Base-by-base conservation (phyloP, 2,888 invertebrate genomes). In the Stegophylla sp. region DNA sequence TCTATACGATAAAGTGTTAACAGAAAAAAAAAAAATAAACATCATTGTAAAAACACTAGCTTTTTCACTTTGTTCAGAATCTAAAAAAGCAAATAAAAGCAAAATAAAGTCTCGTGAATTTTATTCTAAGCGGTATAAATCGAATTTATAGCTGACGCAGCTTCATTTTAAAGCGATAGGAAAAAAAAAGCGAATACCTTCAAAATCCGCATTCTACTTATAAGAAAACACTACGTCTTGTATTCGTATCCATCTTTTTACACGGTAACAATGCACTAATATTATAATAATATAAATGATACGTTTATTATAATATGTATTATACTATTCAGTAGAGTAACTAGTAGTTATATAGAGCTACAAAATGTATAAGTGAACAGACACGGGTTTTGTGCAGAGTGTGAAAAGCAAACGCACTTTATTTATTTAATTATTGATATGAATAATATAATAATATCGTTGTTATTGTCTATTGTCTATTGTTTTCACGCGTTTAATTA, bases 361-460 rank as follows among this genome's bases (percentile, higher is more conserved):
- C 34, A 5, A 3, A 34, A 3, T 34, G 7, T 12, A 15, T 23
- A 66, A 13, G 15, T 20, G 41, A 20, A 20, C 20, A 41, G 20
- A 41, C 41, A 20, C 13, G 20, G 43, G 43, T 43, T 64, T 41
- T n/a, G 64, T 34, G 34, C 13, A 20, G 34, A 69, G 69, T 69
- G 69, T 69, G 69, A 71, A 71, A 41, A 9, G 71, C 53, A 41
- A 41, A 71, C 17, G 53, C 20, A 5, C 53, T 34, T 53, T 53
- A 53, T 71, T 71, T 53, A 71, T 71, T 71, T 71, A 71, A 56
- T 71, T 53, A 53, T 69, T 28, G 69, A 71, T 43, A 61, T 45
- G 59, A 61, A 51, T 28, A 48, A 71, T 43, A 61, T 45, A 45
- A 61, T 73, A 61, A 43, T 45, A 26, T 56, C 43, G 15, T 72